phyloP scores from a whole-genome alignment of 92 coral and sea anemone genomes.

The Epizoanthus fatuus region DNA sequence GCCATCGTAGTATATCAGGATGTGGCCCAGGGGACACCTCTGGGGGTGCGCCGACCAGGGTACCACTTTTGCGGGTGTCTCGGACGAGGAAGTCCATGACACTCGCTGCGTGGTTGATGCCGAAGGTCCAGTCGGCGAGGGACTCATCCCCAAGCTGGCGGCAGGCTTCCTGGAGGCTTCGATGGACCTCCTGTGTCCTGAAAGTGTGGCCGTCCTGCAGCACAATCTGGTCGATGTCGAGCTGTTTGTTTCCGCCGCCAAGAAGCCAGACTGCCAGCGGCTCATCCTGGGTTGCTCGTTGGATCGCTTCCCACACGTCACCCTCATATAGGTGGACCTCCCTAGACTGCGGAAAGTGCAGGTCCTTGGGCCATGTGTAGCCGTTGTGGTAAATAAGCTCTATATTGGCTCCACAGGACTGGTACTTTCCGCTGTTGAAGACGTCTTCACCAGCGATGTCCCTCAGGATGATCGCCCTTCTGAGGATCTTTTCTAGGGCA shows the following conservation, averaged over 20 bases:
- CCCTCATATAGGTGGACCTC: neutral
- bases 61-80: constrained; percentile 22
- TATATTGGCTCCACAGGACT: too few species aligned
- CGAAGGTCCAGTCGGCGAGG: too few species aligned
- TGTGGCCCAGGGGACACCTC: too few species aligned
- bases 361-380: constrained; percentile 32
- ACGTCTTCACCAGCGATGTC: constrained; percentile 21
- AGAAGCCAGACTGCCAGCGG: constrained; percentile 32
- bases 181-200: too few species aligned
- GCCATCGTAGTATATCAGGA: too few species aligned
- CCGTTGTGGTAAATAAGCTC: neutral
- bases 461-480: constrained; percentile 4
- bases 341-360: constrained; percentile 25
- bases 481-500: neutral
- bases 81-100: constrained; percentile 9
- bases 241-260: neutral
- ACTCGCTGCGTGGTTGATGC: too few species aligned
- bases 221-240: neutral
- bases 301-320: neutral
- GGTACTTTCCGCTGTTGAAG: too few species aligned
- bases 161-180: too few species aligned
- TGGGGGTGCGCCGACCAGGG: constrained; percentile 30
- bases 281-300: neutral
- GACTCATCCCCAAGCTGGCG: too few species aligned
- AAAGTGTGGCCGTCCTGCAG: too few species aligned